Evolutionary conservation across 2,113 vertebrate genomes (phyloP), one percentile per base, ranked within the genome.

Genomic region (Anoura caudifer): DNA sequence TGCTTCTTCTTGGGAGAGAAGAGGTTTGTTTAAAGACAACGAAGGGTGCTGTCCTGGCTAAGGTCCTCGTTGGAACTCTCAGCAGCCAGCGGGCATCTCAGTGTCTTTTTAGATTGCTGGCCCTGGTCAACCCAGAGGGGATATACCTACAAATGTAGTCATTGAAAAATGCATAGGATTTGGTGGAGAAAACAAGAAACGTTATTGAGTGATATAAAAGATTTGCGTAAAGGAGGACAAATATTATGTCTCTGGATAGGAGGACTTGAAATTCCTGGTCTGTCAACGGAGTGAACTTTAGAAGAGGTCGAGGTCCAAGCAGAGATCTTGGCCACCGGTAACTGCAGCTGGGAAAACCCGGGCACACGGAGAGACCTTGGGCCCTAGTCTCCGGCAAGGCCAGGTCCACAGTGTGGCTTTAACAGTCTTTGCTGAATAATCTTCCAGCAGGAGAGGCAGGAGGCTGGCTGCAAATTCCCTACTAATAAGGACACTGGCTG

Each of bases 291-390:
- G 3, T 28, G 10, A 19, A 20, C 38, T 94, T 17, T 19, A 24
- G 67, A 70, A 54, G 33, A 38, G 2, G 33, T 36, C 50, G 43
- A 65, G 12, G 50, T 61, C 5, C 75, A 86, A 73, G 85, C 80
- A 75, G 79, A 63, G 59, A 63, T 19, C 80, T 63, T 63, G 90
- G 75, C 33, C 47, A 24, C 15, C 20, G 36, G 11, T 8, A 54
- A 33, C 15, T 56, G 33, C 24, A 24, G 31, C 33, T 36, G n/a
- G 59, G 69, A n/a, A 72, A 72, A 33, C 41, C 11, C 7, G 20
- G 10, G 26, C 77, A 33, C 14, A 14, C 4, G 10, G 8, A 12
- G 52, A 33, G 3, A 1, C 43, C 36, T 0, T 2, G 10, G 19
- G 45, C 11, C 36, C 11, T 13, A 8, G 22, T 38, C 43, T 20